Conservation (phyloP, 2,797 vertebrate species). For the Manis javanica region DNA sequence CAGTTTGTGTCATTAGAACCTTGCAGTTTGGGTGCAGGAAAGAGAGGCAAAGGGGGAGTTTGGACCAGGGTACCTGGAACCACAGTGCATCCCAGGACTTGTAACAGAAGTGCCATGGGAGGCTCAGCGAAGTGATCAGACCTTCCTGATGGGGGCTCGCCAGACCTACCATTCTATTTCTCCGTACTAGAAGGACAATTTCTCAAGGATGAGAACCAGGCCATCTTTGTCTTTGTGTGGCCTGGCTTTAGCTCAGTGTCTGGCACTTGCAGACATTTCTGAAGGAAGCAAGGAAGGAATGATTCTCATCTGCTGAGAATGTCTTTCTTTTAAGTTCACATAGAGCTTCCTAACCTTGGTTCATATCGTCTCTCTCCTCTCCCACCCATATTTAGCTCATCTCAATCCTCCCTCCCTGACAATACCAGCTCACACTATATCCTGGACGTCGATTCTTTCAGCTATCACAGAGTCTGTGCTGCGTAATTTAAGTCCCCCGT, state of each 20-base stretch:
- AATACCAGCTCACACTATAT: neutral
- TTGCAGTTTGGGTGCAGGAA: neutral
- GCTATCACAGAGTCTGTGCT: constrained; percentile 25
- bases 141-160: neutral
- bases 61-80: neutral
- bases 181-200: neutral
- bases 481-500: neutral
- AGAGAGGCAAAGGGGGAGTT: neutral
- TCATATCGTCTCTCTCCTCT: neutral
- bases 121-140: neutral
- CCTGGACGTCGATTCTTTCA: constrained; percentile 34
- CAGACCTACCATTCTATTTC: neutral
- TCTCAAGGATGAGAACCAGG: neutral
- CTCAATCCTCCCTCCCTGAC: neutral
- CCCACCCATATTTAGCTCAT: neutral
- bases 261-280: neutral
- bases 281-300: neutral
- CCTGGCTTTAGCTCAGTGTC: neutral
- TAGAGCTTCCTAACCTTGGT: neutral
- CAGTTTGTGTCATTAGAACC: neutral
- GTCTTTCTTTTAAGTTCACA: neutral
- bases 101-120: neutral
- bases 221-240: neutral
- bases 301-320: neutral
- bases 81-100: neutral